Percentiles rank a stretch among this genome's conserved stretches.
These are phyloP conservation scores for Heterodera carotae DNA, from an alignment of 1,140 invertebrate genomes.

Conservation along the genomic window DNA sequence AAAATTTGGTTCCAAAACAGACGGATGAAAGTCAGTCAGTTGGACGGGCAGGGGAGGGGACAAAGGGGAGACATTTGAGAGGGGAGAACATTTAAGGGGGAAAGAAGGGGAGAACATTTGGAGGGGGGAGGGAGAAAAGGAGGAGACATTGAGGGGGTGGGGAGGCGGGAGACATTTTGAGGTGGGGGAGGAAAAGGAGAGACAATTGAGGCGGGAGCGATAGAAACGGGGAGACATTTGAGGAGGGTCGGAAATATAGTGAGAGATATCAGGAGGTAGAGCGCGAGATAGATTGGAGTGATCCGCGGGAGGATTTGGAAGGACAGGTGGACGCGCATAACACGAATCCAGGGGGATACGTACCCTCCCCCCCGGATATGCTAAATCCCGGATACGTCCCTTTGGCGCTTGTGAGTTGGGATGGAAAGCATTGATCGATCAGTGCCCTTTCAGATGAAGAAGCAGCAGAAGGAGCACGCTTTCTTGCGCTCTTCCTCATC, in stretches of 20 bases:
- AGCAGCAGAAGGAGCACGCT: conserved; percentile 59
- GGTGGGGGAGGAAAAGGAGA: neutral
- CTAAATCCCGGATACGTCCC: too few species aligned
- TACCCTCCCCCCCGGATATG: too few species aligned
- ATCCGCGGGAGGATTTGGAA: too few species aligned
- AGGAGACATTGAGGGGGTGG: neutral
- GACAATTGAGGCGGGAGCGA: too few species aligned
- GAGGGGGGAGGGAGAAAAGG: neutral
- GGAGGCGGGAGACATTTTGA: neutral
- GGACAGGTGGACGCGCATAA: neutral
- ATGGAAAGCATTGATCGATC: neutral
- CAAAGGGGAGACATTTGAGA: conserved; percentile 18
- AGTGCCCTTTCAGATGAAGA: conserved; percentile 56
- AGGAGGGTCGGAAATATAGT: too few species aligned
- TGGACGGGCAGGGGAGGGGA: neutral
- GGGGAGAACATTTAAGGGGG: neutral
- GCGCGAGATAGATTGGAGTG: too few species aligned
- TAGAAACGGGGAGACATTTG: too few species aligned
- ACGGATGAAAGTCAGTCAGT: conserved; percentile 78
- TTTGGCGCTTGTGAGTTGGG: neutral
- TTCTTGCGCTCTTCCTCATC: conserved; percentile 39
- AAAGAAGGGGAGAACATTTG: neutral
- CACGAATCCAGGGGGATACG: too few species aligned
- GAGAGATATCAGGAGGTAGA: too few species aligned
- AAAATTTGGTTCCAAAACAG: conserved; percentile 76